These are phyloP conservation scores for Tenthredo mesomela DNA, from an alignment of 2,888 invertebrate species.

Conservation along the genomic window DNA sequence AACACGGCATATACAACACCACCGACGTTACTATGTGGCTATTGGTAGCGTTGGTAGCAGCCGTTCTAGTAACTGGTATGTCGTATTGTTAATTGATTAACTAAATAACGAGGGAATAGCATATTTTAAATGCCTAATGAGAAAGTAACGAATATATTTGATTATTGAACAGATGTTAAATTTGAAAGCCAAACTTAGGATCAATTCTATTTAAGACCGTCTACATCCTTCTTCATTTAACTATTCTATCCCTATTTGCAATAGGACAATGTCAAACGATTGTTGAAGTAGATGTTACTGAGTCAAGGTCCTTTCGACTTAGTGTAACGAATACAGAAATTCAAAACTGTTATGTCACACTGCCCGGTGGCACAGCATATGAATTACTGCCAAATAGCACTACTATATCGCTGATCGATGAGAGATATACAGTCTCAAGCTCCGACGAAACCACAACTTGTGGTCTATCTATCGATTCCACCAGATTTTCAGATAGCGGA, in stretches of 20 bases:
- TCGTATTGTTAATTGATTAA: background rate
- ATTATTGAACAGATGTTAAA: background rate
- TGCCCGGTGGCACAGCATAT: conserved; percentile 16
- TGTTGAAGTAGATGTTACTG: conserved; percentile 37
- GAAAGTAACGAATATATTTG: background rate
- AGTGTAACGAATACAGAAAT: background rate
- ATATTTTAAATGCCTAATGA: background rate
- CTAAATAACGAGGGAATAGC: background rate
- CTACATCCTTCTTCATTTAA: background rate
- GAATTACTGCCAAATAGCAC: conserved; percentile 46
- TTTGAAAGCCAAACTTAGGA: background rate
- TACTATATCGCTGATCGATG: conserved; percentile 27
- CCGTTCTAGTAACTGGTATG: conserved; percentile 9
- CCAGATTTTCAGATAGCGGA: conserved; percentile 47
- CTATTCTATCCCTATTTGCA: background rate
- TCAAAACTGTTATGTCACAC: conserved; percentile 31
- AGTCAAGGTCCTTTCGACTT: conserved; percentile 41
- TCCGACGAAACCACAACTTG: background rate
- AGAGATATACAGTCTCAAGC: conserved; percentile 41
- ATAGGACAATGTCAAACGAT: conserved; percentile 29
- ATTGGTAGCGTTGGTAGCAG: background rate
- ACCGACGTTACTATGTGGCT: conserved; percentile 26
- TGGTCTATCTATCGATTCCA: conserved; percentile 44
- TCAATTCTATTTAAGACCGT: background rate
- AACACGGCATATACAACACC: background rate